phyloP scores from a whole-genome alignment of 53 echinoderm and acorn worm species.

The Zoroaster sp. region DNA sequence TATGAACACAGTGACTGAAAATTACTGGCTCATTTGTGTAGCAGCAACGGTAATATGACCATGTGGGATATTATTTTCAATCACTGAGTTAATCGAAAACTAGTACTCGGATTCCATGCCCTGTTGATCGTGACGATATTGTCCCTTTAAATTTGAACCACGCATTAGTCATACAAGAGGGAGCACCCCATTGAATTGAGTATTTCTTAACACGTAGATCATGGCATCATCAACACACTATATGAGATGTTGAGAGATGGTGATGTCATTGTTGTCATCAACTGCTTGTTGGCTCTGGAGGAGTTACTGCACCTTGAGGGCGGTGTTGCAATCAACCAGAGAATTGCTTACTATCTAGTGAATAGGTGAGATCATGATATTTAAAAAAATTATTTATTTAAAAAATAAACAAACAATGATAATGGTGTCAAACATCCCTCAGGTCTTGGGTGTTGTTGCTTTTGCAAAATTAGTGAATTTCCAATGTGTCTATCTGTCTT shows the following conservation, averaged over 20 bases:
- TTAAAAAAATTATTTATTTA: too few relatives aligned
- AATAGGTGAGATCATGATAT: slow-evolving; percentile 61
- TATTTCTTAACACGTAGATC: slow-evolving; percentile 39
- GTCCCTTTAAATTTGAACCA: too few relatives aligned
- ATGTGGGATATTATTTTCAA: too few relatives aligned
- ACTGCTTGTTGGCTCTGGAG: slow-evolving; percentile 69
- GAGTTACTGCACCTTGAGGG: slow-evolving; percentile 67
- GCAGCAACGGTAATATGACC: too few relatives aligned
- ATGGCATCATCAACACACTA: slow-evolving; percentile 63
- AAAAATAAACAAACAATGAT: too few relatives aligned
- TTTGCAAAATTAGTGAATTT: neutral
- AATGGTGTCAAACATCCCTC: neutral
- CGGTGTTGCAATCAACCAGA: slow-evolving; percentile 64
- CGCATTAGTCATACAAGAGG: neutral
- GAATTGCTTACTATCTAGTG: slow-evolving; percentile 68
- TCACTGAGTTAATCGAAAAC: too few relatives aligned
- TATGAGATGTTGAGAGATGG: slow-evolving; percentile 77
- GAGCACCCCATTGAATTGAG: too few relatives aligned
- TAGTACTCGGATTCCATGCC: too few relatives aligned
- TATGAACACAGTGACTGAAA: too few relatives aligned
- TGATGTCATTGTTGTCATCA: slow-evolving; percentile 73
- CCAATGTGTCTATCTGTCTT: too few relatives aligned
- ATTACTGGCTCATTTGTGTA: too few relatives aligned
- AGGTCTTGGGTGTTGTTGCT: neutral
- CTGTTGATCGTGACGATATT: too few relatives aligned